Percentiles rank a stretch among this genome's conserved stretches.
Evolutionary conservation across 1,140 invertebrate genomes (phyloP).

Genomic region (Holotrichia oblita): DNA sequence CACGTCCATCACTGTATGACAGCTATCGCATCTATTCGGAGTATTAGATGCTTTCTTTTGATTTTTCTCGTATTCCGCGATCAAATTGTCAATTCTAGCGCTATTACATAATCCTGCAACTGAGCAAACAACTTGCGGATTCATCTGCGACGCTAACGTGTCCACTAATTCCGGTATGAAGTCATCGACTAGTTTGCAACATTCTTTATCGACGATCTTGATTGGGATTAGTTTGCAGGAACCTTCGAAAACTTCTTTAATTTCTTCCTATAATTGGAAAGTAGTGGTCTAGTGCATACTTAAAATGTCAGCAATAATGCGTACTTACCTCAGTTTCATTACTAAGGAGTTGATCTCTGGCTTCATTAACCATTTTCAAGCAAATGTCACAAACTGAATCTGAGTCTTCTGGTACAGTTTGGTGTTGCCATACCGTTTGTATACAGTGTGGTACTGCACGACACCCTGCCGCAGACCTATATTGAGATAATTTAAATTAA

Average conservation of each 20-base stretch:
- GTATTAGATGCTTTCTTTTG: constrained; percentile 50
- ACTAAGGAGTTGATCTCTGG: constrained; percentile 84
- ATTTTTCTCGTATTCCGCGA: constrained; percentile 63
- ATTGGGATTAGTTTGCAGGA: constrained; percentile 85
- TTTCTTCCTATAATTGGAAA: constrained; percentile 72
- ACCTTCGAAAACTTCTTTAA: constrained; percentile 89
- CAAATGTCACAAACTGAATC: constrained; percentile 86
- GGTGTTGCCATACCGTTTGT: constrained; percentile 80
- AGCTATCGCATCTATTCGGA: constrained; percentile 64
- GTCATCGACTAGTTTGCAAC: constrained; percentile 82
- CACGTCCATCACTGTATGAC: constrained; percentile 65
- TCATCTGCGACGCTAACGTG: constrained; percentile 86
- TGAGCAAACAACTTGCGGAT: constrained; percentile 84
- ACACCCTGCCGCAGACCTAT: constrained; percentile 77
- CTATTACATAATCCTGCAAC: constrained; percentile 91
- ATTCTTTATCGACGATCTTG: constrained; percentile 79
- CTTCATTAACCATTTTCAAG: constrained; percentile 88
- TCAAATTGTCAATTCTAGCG: constrained; percentile 72
- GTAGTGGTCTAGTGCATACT: too few species aligned
- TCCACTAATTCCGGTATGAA: constrained; percentile 90
- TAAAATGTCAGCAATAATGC: too few species aligned
- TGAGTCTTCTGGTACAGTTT: constrained; percentile 74
- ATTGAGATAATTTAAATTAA: constrained; percentile 3
- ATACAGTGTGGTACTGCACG: constrained; percentile 84
- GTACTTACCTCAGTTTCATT: constrained; percentile 83